Percentiles rank a stretch among this genome's conserved stretches.
These are phyloP conservation scores for Orthonyx spaldingii DNA, from an alignment of 2,113 vertebrate genomes.

Conservation along the genomic window DNA sequence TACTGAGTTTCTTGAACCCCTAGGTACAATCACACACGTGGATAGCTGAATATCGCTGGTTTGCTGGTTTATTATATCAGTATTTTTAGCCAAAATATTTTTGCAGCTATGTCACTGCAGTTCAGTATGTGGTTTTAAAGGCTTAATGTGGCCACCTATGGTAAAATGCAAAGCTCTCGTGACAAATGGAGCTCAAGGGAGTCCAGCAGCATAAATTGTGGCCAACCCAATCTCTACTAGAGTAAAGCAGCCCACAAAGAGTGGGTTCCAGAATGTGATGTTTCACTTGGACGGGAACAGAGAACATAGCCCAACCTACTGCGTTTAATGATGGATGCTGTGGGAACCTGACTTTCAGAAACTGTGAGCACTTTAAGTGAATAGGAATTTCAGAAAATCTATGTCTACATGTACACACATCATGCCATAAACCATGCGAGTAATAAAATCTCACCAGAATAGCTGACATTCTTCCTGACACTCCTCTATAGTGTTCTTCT, in stretches of 20 bases:
- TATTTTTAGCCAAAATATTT: background rate
- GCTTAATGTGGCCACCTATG: background rate
- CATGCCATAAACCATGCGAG: background rate
- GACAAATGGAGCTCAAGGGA: background rate
- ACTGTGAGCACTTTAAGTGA: background rate
- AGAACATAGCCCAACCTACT: background rate
- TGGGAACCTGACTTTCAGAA: background rate
- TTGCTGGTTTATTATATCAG: background rate
- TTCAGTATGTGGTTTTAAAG: background rate
- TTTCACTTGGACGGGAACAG: background rate
- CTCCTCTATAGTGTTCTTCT: background rate
- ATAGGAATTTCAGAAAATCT: background rate
- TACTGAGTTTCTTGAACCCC: background rate
- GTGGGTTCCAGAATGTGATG: background rate
- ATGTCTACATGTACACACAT: background rate
- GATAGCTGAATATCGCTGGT: background rate
- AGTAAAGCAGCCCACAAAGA: background rate
- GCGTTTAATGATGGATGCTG: background rate
- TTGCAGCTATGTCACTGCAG: background rate
- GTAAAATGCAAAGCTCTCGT: background rate
- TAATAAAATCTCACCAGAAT: slow-evolving; percentile 25
- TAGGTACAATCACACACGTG: rapidly evolving
- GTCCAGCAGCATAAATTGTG: background rate
- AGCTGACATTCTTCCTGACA: slow-evolving; percentile 6
- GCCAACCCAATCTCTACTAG: background rate